Conservation (phyloP, 2,888 invertebrate genomes). For the Chrysina gloriosa region DNA sequence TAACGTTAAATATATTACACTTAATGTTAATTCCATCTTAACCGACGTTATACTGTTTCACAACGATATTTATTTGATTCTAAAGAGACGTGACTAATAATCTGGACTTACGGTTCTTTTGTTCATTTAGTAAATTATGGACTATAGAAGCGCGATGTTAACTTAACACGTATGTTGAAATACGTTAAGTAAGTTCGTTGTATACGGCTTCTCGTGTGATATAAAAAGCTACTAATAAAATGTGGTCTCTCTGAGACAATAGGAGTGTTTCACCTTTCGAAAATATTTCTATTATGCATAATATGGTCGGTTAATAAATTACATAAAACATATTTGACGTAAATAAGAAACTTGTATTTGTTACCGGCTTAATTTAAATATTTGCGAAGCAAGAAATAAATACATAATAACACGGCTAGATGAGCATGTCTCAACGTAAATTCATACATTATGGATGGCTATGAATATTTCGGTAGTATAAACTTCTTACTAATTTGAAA, state of each 20-base stretch:
- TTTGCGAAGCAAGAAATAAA: too few relatives aligned
- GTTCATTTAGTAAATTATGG: constrained; percentile 29
- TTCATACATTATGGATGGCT: too few relatives aligned
- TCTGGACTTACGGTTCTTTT: constrained; percentile 23
- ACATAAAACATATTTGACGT: too few relatives aligned
- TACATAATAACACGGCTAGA: too few relatives aligned
- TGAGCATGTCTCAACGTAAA: too few relatives aligned
- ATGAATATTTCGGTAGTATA: too few relatives aligned
- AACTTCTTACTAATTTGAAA: too few relatives aligned
- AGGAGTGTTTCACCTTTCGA: constrained; percentile 15
- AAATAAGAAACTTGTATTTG: not conserved
- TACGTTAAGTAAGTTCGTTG: not conserved
- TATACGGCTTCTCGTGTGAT: not conserved
- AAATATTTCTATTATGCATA: constrained; percentile 26
- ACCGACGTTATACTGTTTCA: constrained; percentile 11
- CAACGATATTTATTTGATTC: constrained; percentile 22
- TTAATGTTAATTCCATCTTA: constrained; percentile 17
- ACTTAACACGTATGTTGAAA: constrained; percentile 14
- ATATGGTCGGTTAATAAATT: not conserved
- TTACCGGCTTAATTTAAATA: too few relatives aligned
- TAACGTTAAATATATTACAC: constrained; percentile 2
- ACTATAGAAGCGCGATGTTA: not conserved
- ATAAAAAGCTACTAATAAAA: constrained; percentile 26
- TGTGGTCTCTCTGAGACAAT: constrained; percentile 23
- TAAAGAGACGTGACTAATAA: constrained; percentile 28